These are phyloP conservation scores for Clarias batrachus DNA, from an alignment of 2,113 vertebrate species.

Conservation along the genomic window DNA sequence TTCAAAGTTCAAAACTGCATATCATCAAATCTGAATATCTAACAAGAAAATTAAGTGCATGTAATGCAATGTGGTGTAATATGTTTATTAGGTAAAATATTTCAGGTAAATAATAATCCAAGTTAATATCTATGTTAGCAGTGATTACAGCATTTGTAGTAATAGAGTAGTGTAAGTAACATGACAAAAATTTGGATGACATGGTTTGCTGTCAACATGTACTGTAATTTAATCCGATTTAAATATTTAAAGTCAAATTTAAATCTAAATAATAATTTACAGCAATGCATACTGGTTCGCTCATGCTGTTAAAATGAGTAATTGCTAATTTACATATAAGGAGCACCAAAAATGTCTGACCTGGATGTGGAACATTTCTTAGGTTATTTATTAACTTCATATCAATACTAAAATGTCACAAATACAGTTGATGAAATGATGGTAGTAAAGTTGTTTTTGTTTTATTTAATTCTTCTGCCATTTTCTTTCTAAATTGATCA, in stretches of 20 bases:
- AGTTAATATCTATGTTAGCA: neutral
- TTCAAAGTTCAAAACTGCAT: neutral
- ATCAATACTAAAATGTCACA: neutral
- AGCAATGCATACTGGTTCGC: neutral
- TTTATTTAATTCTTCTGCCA: neutral
- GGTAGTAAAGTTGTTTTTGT: neutral
- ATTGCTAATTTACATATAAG: neutral
- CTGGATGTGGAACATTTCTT: neutral
- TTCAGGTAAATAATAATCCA: neutral
- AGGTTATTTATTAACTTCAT: neutral
- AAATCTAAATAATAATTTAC: neutral
- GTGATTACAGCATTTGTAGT: neutral
- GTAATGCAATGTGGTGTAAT: neutral
- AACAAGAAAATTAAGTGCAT: neutral
- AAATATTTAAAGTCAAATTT: no score
- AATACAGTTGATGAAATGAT: no score
- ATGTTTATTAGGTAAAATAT: neutral
- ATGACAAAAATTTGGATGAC: neutral
- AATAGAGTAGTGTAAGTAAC: neutral
- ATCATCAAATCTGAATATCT: neutral
- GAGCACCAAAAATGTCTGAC: neutral
- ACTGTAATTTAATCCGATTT: neutral
- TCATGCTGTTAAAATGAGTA: neutral
- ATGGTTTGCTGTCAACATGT: neutral
- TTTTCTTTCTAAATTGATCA: neutral